Base-by-base conservation (phyloP, 2,797 vertebrate genomes). In the Gobionotothen gibberifrons region DNA sequence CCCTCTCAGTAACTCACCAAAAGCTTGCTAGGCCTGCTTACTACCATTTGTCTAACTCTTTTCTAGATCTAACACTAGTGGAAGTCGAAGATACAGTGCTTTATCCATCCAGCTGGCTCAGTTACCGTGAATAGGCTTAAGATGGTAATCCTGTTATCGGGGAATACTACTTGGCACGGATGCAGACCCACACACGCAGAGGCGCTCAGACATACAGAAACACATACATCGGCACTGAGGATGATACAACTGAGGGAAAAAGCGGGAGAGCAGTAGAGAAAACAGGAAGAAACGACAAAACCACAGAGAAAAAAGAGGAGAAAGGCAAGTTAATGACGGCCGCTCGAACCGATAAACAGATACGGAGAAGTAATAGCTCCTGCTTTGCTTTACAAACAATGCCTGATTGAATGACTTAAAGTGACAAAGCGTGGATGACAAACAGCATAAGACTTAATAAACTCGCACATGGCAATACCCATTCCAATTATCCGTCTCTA, bases 101-200 rank as follows among this genome's bases (percentile, higher is more conserved):
- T 86, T 85, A 90, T 89, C 84, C 90, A 79, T 91, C 87, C 90
- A 91, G 89, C 87, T 92, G 91, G 90, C 90, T 91, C 87, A 85
- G 87, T 90, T 85, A 87, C 89, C 67, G 56, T 88, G 87, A 93
- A 92, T 90, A 79, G 87, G 92, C 87, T 91, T 91, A 92, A 93
- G 86, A 91, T 91, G 76, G 85, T 93, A 93, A 93, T 93, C 92
- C 91, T 87, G 88, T 93, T 93, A 93, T 90, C 87, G 26, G 82
- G 85, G 85, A 91, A 90, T 88, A 89, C 82, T 89, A 84, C 90
- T 93, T 92, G 91, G 92, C 88, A 81, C 29, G 8, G 59, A 85
- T n/a, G 32, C 75, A 85, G 51, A 74, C 68, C 42, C 68, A 66
- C 72, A 81, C 55, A 69, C 53, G 52, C 39, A 70, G 53, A 68